A percentile compares a stretch with the other conserved stretches of the same genome.
phyloP scores from a whole-genome alignment of 2,888 invertebrate species.

The Lasioglossum vierecki region DNA sequence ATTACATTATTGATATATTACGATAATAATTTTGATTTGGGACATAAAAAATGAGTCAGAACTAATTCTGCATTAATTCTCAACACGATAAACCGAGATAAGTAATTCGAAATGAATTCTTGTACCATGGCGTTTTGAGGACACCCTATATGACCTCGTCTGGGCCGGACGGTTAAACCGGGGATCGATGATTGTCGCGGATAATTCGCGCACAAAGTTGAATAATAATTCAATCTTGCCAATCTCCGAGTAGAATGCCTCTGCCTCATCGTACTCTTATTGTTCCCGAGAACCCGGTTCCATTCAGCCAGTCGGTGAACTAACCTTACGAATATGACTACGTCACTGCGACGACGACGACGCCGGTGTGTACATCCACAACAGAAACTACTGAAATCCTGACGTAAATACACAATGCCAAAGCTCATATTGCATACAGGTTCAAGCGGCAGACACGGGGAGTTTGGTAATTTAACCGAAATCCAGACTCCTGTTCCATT shows the following conservation, averaged over 20 bases:
- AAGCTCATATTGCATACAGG: slow-evolving; percentile 48
- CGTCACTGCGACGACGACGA: slow-evolving; percentile 1
- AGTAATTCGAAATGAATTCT: neutral
- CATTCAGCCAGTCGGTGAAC: slow-evolving; percentile 43
- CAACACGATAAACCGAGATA: neutral
- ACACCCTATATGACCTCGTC: neutral
- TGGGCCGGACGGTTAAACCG: neutral
- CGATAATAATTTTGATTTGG: no score
- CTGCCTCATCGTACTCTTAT: slow-evolving; percentile 36
- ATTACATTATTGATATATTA: no score
- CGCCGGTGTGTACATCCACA: slow-evolving; percentile 31
- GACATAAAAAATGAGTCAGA: no score
- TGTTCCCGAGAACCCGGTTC: slow-evolving; percentile 17
- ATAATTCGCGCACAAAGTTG: slow-evolving; percentile 5
- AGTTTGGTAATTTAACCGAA: slow-evolving; percentile 49
- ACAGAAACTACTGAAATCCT: slow-evolving; percentile 51
- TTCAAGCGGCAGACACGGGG: slow-evolving; percentile 18
- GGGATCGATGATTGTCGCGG: slow-evolving; percentile 1
- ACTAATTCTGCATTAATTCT: no score
- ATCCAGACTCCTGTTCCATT: slow-evolving; percentile 21
- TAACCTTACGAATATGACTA: slow-evolving; percentile 21
- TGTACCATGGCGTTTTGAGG: neutral
- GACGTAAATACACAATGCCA: slow-evolving; percentile 46
- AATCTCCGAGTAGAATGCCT: slow-evolving; percentile 22
- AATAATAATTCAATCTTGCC: slow-evolving; percentile 46